These are phyloP conservation scores for Philonicus albiceps DNA, from an alignment of 2,888 invertebrate genomes.

Conservation along the genomic window DNA sequence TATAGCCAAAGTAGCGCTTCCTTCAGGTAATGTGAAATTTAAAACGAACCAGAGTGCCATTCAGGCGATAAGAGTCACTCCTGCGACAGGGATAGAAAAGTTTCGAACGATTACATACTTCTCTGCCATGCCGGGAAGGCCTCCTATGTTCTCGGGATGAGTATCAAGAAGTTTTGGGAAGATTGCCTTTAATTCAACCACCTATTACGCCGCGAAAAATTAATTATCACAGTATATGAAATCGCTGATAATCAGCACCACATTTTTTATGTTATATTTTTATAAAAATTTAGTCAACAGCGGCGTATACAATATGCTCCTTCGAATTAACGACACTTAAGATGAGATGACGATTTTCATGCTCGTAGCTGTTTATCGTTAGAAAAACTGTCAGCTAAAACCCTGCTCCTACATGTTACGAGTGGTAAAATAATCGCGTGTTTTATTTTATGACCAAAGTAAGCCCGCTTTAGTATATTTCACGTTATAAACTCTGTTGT, in stretches of 20 bases:
- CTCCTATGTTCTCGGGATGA: background rate
- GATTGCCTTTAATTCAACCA: background rate
- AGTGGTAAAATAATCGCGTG: background rate
- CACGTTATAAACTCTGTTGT: background rate
- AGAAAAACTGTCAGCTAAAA: background rate
- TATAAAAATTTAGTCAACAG: too few relatives aligned
- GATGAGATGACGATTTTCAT: background rate
- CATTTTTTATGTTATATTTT: background rate
- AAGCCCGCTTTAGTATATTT: background rate
- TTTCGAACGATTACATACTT: background rate
- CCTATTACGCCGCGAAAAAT: background rate
- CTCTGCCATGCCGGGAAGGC: background rate
- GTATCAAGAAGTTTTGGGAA: background rate
- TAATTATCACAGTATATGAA: background rate
- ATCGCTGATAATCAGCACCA: background rate
- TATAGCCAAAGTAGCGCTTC: background rate
- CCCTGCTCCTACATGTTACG: background rate
- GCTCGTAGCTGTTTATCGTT: background rate
- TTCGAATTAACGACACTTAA: background rate
- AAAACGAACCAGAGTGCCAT: conserved; percentile 1
- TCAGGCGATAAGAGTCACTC: conserved; percentile 1
- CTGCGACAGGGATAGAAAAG: background rate
- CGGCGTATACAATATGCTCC: too few relatives aligned
- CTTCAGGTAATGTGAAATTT: conserved; percentile 9
- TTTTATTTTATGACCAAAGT: background rate